Conservation (phyloP, 2,888 invertebrate species). For the Sinelater perroti region DNA sequence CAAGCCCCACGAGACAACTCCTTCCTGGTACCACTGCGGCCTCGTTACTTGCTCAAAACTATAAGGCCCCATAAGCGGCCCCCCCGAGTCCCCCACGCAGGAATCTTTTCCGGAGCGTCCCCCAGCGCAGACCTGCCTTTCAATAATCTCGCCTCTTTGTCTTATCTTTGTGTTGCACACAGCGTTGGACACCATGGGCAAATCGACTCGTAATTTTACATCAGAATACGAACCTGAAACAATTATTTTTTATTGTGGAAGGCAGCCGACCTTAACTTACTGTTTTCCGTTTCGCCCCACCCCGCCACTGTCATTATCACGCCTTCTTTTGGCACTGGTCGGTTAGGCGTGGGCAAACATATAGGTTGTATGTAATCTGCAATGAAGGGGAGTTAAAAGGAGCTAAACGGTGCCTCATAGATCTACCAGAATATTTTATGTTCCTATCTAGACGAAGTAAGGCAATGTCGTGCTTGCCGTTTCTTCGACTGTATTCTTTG, state of each 20-base stretch:
- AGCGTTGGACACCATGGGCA: slow-evolving; percentile 28
- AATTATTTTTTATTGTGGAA: neutral
- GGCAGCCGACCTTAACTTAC: slow-evolving; percentile 11
- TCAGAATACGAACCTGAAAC: slow-evolving; percentile 10
- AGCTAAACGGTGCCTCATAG: too few relatives aligned
- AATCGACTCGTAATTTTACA: slow-evolving; percentile 32
- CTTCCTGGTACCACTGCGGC: slow-evolving; percentile 55
- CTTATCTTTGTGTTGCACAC: slow-evolving; percentile 25
- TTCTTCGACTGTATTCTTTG: slow-evolving; percentile 47
- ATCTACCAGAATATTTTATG: slow-evolving; percentile 17
- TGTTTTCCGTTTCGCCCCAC: slow-evolving; percentile 29
- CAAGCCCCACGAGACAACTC: slow-evolving; percentile 87
- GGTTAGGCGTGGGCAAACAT: slow-evolving; percentile 61
- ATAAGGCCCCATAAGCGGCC: slow-evolving; percentile 65
- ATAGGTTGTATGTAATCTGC: slow-evolving; percentile 65
- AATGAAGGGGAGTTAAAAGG: too few relatives aligned
- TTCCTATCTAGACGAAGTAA: slow-evolving; percentile 16
- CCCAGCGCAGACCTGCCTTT: slow-evolving; percentile 54
- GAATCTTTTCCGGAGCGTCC: slow-evolving; percentile 66
- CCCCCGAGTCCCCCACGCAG: slow-evolving; percentile 80
- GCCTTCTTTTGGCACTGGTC: slow-evolving; percentile 6
- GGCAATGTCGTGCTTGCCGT: slow-evolving; percentile 48
- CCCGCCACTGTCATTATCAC: slow-evolving; percentile 35
- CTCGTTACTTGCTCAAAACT: neutral
- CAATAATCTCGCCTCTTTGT: neutral